Percentiles rank a stretch among this genome's conserved stretches.
Conservation (phyloP, 2,797 vertebrate genomes). For the Okamejei kenojei region DNA sequence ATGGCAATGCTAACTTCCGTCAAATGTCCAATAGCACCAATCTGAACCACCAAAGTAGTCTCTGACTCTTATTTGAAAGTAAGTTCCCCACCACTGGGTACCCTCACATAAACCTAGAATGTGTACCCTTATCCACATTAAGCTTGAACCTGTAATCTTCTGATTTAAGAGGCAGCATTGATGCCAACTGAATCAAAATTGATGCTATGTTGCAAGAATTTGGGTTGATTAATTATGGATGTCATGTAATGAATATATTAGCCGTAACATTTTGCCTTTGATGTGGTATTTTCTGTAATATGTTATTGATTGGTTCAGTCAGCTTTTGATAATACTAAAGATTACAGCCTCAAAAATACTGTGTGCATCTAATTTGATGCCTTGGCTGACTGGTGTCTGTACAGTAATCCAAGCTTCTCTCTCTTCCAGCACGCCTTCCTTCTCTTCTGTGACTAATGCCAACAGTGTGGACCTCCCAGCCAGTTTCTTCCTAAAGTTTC, state of each 20-base stretch:
- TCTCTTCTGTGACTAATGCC: slow-evolving; percentile 86
- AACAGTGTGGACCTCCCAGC: slow-evolving; percentile 97
- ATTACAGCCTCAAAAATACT: neutral
- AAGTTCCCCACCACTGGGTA: neutral
- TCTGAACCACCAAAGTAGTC: neutral
- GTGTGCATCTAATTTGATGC: too few relatives aligned
- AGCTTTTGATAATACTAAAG: neutral
- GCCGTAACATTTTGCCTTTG: neutral
- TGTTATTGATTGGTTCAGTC: neutral
- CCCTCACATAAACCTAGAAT: neutral
- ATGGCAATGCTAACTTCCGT: neutral
- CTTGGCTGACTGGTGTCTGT: neutral
- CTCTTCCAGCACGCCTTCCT: slow-evolving; percentile 79
- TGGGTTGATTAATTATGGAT: neutral
- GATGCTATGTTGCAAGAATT: neutral
- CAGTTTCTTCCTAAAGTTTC: slow-evolving; percentile 94
- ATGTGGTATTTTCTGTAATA: neutral
- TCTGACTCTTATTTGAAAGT: neutral
- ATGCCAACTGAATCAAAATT: neutral
- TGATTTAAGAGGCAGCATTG: neutral
- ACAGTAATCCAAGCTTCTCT: neutral
- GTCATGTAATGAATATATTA: neutral
- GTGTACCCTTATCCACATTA: neutral
- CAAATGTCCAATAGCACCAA: neutral
- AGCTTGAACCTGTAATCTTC: neutral